Percentiles rank a stretch among this genome's conserved stretches.
Conservation (phyloP, 1,140 invertebrate genomes). For the Phymorhynchus buccinoides region DNA sequence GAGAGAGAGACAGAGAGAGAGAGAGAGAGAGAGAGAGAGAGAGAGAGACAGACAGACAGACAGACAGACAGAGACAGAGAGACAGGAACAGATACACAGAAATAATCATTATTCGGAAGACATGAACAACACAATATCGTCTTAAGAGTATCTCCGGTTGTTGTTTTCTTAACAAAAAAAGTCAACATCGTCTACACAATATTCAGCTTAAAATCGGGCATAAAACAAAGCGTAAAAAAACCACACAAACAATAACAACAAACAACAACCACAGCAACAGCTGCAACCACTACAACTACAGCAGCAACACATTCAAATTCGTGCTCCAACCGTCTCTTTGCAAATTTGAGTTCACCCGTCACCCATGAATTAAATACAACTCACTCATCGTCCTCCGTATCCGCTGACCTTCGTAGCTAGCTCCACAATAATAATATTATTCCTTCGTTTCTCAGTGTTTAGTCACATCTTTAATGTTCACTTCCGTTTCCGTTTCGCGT, state of each 20-base stretch:
- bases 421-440: too few species aligned
- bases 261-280: too few species aligned
- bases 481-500: too few species aligned
- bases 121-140: not conserved
- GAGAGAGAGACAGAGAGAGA: constrained; percentile 45
- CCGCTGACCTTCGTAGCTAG: too few species aligned
- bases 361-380: too few species aligned
- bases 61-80: not conserved
- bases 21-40: constrained; percentile 38
- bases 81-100: not conserved
- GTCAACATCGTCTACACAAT: not conserved
- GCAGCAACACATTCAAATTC: too few species aligned
- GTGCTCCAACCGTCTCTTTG: too few species aligned
- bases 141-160: not conserved
- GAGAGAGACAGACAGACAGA: constrained; percentile 1
- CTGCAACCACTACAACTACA: not conserved
- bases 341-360: too few species aligned
- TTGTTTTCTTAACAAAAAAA: not conserved
- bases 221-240: not conserved
- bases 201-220: not conserved
- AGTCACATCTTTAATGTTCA: too few species aligned
- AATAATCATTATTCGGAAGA: not conserved
- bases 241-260: too few species aligned
- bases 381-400: too few species aligned
- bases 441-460: too few species aligned